Percentiles rank a stretch among this genome's conserved stretches.
Conservation (phyloP, 2,888 invertebrate species). For the Galeopsomyia nigrocyanea region DNA sequence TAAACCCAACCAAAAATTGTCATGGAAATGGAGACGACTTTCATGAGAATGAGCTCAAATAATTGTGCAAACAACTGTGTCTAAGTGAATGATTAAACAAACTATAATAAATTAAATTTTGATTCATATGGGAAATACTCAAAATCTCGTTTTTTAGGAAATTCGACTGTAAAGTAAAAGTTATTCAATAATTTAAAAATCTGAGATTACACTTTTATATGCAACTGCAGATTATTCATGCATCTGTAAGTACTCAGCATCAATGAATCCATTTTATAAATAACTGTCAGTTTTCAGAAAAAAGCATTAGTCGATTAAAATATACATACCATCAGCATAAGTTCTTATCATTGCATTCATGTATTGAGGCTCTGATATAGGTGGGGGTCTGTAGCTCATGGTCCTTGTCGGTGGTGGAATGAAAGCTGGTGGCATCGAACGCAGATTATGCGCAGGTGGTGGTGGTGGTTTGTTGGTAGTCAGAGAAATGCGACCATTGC, state of each 20-base stretch:
- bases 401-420: slow-evolving; percentile 53
- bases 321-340: slow-evolving; percentile 57
- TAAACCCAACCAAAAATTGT: too few species aligned
- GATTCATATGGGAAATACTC: slow-evolving; percentile 17
- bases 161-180: slow-evolving; percentile 43
- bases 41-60: too few species aligned
- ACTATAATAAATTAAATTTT: too few species aligned
- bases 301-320: neutral
- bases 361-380: slow-evolving; percentile 57
- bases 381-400: slow-evolving; percentile 56
- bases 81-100: too few species aligned
- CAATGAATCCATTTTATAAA: too few species aligned
- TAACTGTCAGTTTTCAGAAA: too few species aligned
- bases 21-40: too few species aligned
- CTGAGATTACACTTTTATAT: slow-evolving; percentile 1
- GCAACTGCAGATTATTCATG: too few species aligned
- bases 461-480: slow-evolving; percentile 61
- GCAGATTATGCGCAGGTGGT: slow-evolving; percentile 47
- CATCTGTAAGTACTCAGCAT: too few species aligned
- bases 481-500: slow-evolving; percentile 72
- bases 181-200: slow-evolving; percentile 3
- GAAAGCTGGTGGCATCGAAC: slow-evolving; percentile 50
- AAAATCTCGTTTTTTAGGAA: slow-evolving; percentile 29
- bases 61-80: too few species aligned
- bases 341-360: slow-evolving; percentile 59